Percentiles rank a stretch among this genome's conserved stretches.
Conservation (phyloP, 1,140 invertebrate genomes). For the Apis cerana region DNA sequence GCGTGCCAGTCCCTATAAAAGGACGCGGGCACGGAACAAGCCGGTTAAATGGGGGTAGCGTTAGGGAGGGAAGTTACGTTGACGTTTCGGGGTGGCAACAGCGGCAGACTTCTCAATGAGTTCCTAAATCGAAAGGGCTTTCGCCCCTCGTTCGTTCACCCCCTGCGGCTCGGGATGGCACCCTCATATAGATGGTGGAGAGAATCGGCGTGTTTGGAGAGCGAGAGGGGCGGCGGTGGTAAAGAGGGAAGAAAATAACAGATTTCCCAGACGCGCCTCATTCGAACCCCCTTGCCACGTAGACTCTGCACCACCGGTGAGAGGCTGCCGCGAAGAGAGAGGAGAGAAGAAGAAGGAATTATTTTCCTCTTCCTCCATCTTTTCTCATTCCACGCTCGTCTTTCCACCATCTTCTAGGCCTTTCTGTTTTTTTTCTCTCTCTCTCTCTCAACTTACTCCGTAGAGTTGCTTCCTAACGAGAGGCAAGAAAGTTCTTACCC, state of each 20-base stretch:
- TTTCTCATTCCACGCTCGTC: background rate
- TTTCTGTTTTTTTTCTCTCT: background rate
- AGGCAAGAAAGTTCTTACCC: constrained; percentile 56
- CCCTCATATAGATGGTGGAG: constrained; percentile 42
- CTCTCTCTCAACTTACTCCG: background rate
- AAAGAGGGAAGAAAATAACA: constrained; percentile 61
- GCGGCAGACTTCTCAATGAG: constrained; percentile 62
- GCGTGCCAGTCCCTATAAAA: constrained; percentile 6
- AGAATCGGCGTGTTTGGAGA: constrained; percentile 45
- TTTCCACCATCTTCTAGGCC: constrained; percentile 8
- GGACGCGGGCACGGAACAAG: background rate
- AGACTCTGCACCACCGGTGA: background rate
- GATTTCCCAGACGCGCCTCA: constrained; percentile 64
- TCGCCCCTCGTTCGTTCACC: constrained; percentile 52
- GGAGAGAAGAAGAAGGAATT: constrained; percentile 7
- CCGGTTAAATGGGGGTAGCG: constrained; percentile 35
- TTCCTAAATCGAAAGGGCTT: constrained; percentile 63
- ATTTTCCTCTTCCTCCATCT: background rate
- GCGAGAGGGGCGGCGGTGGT: constrained; percentile 31
- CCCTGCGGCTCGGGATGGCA: constrained; percentile 51
- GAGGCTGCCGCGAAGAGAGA: background rate
- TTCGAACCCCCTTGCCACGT: constrained; percentile 39
- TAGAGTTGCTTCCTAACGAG: constrained; percentile 48
- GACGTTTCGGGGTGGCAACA: constrained; percentile 53
- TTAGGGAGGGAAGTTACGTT: constrained; percentile 34